phyloP scores from a whole-genome alignment of 2,113 vertebrate species.

The Petaurus breviceps region DNA sequence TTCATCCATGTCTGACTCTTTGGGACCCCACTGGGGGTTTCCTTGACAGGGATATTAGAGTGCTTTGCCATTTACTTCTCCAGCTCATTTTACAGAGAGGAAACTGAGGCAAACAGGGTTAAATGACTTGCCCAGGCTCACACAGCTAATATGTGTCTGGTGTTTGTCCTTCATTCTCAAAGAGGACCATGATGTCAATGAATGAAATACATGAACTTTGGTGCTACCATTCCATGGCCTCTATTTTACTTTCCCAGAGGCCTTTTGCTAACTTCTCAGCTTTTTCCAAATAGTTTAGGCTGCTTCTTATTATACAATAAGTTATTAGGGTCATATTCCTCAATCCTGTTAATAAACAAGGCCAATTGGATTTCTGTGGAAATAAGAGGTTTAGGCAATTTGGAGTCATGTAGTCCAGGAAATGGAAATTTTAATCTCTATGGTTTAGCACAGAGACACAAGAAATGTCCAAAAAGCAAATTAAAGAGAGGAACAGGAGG shows the following conservation, averaged over 20 bases:
- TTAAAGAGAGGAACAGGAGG: background rate
- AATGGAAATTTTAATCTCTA: background rate
- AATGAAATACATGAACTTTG: background rate
- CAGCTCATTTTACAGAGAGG: too few species aligned
- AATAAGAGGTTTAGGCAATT: background rate
- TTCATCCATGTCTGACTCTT: too few species aligned
- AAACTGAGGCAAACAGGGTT: too few species aligned
- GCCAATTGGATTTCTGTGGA: background rate
- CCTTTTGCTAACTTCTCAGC: background rate
- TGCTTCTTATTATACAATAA: background rate
- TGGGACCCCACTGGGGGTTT: too few species aligned
- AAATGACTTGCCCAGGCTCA: too few species aligned
- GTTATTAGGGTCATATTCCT: background rate
- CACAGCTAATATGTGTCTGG: too few species aligned
- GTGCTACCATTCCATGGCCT: background rate
- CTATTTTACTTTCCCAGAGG: background rate
- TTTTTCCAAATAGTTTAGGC: too few species aligned
- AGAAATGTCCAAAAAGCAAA: background rate
- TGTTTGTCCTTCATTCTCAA: too few species aligned
- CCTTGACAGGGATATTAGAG: too few species aligned
- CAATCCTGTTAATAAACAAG: background rate
- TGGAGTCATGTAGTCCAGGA: background rate
- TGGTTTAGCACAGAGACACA: background rate
- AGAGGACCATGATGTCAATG: background rate
- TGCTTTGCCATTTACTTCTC: too few species aligned